Evolutionary conservation across 2,113 vertebrate genomes (phyloP), one percentile per base, ranked within the genome.

Genomic region (Cebus imitator): DNA sequence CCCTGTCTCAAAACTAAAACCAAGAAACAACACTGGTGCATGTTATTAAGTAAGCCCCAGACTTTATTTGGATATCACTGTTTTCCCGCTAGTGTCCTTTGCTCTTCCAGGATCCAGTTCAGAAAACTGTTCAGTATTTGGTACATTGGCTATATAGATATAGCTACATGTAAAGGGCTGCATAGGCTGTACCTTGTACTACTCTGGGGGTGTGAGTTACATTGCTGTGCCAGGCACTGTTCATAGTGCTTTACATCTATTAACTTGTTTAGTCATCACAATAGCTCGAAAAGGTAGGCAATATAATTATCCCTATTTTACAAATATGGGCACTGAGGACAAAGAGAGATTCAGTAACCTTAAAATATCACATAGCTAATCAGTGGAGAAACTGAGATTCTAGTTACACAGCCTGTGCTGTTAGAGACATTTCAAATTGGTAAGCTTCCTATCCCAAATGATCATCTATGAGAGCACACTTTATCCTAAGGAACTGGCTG

Each of bases 341-440:
- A 93, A 79, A 68, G 27, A 68, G 25, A 17, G 8, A 23, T 70
- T 78, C 66, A 43, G 20, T 79, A 57, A 72, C 23, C 50, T 93
- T n/a, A 17, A 72, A 72, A 72, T 21, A 73, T 37, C 18, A 72
- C 32, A 48, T 16, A 80, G 43, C 8, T 52, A 50, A 12, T 81
- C 48, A 81, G 16, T 88, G 40, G 64, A 73, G 32, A 14, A 82
- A 58, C 16, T 57, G 55, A 81, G 76, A 25, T 73, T 73, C 40
- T 64, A 50, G 50, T 50, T 81, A 61, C 23, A 85, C 11, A 78
- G 13, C 17, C 40, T 85, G 48, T 80, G 35, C 2, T 86, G 14
- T 79, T 91, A 37, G 87, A 95, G 40, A 61, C 73, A 83, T 96
- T 96, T 93, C 21, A 37, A 37, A n/a, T n/a, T 11, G 21, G 32